phyloP scores from a whole-genome alignment of 2,113 vertebrate genomes.

The Ifrita kowaldi region DNA sequence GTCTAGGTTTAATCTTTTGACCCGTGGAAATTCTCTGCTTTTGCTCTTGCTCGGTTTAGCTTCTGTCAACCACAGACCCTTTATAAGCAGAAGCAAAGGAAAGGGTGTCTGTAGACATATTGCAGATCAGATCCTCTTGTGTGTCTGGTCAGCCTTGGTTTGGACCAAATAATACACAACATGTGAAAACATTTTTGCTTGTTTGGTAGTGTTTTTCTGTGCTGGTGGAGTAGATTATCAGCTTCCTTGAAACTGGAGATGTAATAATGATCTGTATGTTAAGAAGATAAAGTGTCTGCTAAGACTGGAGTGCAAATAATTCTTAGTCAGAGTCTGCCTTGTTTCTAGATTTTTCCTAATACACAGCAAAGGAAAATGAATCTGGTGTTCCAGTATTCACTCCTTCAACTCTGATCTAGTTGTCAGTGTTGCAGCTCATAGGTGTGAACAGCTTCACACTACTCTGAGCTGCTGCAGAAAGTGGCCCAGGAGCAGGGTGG shows the following conservation, averaged over 20 bases:
- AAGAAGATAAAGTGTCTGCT: not conserved
- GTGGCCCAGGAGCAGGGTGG: fast-evolving
- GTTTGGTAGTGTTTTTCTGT: not conserved
- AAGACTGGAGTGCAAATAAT: not conserved
- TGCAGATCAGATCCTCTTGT: not conserved
- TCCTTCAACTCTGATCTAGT: not conserved
- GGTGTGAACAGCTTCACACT: not conserved
- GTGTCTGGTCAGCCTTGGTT: not conserved
- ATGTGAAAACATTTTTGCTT: not conserved
- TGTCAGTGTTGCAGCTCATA: fast-evolving
- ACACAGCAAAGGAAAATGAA: fast-evolving
- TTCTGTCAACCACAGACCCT: not conserved
- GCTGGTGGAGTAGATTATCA: not conserved
- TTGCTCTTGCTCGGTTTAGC: not conserved
- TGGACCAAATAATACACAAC: not conserved
- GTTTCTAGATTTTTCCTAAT: not conserved
- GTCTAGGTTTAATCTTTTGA: not conserved
- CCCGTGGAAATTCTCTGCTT: not conserved
- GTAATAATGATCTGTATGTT: not conserved
- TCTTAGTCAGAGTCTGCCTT: not conserved
- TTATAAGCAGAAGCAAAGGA: not conserved
- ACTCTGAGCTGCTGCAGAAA: not conserved
- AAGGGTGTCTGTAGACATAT: not conserved
- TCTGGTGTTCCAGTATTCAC: fast-evolving
- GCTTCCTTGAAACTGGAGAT: not conserved